A percentile compares a stretch with the other conserved stretches of the same genome.
These are phyloP conservation scores for Lindbergichthys nudifrons DNA, from an alignment of 2,797 vertebrate species.

Conservation along the genomic window DNA sequence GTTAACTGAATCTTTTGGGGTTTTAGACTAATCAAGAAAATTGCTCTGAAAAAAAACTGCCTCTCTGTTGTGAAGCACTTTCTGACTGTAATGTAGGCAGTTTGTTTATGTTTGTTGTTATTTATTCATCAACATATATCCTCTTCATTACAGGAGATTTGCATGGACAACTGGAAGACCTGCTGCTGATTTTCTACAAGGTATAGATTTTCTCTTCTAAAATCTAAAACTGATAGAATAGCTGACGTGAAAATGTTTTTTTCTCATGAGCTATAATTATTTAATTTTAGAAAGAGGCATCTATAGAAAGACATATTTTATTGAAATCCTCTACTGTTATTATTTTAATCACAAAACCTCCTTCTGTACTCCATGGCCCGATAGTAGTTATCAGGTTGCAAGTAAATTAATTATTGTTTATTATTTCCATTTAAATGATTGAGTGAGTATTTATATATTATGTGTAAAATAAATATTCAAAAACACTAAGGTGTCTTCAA, in stretches of 20 bases:
- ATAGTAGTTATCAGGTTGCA: background rate
- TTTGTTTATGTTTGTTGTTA: background rate
- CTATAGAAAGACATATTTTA: background rate
- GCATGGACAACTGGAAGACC: constrained; percentile 93
- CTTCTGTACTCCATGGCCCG: background rate
- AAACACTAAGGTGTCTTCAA: background rate
- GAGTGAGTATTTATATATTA: too few relatives aligned
- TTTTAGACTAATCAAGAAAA: background rate
- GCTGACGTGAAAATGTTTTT: background rate
- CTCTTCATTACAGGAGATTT: constrained; percentile 87
- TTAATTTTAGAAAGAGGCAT: background rate
- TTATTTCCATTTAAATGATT: too few relatives aligned
- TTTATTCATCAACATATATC: background rate
- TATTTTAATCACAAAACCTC: background rate
- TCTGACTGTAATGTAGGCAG: background rate
- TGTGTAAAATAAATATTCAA: too few relatives aligned
- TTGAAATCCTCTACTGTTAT: background rate
- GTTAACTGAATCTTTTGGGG: background rate
- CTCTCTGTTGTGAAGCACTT: background rate
- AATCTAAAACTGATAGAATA: background rate
- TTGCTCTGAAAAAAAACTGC: background rate
- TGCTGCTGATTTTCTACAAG: constrained; percentile 97
- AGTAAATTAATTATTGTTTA: background rate
- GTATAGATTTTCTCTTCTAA: constrained; percentile 72
- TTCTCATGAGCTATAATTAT: background rate